These are phyloP conservation scores for Heterohyrax brucei DNA, from an alignment of 2,797 vertebrate genomes.

Conservation along the genomic window DNA sequence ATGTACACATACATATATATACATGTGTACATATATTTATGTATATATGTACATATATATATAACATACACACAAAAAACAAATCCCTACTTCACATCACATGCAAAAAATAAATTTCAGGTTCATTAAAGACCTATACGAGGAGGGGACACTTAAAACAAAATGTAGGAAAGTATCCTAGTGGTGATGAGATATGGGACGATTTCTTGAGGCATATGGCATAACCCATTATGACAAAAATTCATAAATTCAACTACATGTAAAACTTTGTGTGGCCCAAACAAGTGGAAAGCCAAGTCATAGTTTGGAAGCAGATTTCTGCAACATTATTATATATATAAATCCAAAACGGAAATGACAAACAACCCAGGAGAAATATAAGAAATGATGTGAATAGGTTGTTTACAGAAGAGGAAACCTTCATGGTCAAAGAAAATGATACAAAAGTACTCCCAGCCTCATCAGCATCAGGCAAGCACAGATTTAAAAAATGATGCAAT, in stretches of 20 bases:
- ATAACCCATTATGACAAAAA: background rate
- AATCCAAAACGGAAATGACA: background rate
- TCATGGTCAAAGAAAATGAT: background rate
- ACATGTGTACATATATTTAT: too few relatives aligned
- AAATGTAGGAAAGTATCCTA: background rate
- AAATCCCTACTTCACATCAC: background rate
- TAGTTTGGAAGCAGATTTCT: background rate
- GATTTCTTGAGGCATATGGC: background rate
- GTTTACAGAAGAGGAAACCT: background rate
- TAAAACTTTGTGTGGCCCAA: conserved; percentile 10
- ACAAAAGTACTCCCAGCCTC: conserved; percentile 10
- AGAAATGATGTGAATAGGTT: background rate
- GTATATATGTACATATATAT: too few relatives aligned
- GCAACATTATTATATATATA: background rate
- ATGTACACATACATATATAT: too few relatives aligned
- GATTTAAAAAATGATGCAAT: background rate
- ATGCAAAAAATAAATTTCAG: background rate
- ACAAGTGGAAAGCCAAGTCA: conserved; percentile 13
- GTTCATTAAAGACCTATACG: background rate
- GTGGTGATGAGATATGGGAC: background rate
- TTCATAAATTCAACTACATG: background rate
- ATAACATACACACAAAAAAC: background rate
- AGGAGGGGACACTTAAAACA: background rate
- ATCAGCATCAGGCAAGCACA: background rate
- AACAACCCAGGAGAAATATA: background rate